phyloP scores from a whole-genome alignment of 53 echinoderm and acorn worm genomes.

The Temnopleurus reevesii region DNA sequence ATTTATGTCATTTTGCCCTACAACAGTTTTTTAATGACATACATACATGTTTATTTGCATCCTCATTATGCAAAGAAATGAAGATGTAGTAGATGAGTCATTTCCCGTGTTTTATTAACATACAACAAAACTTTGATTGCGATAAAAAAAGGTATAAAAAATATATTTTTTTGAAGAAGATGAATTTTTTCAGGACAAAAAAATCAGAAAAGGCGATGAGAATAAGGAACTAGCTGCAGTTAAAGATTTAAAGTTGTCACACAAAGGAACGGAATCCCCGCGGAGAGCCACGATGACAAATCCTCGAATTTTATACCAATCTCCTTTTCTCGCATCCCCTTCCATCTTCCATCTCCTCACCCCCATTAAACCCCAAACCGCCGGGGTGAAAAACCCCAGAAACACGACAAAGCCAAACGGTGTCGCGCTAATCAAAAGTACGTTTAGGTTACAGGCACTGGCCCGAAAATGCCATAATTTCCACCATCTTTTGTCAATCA shows the following conservation, averaged over 20 bases:
- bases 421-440: conserved; percentile 39
- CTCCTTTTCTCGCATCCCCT: background rate
- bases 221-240: background rate
- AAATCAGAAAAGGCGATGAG: background rate
- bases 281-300: conserved; percentile 25
- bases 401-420: background rate
- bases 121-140: too few species aligned
- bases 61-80: too few species aligned
- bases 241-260: background rate
- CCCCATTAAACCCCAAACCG: background rate
- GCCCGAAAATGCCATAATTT: conserved; percentile 37
- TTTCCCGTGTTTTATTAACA: too few species aligned
- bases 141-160: too few species aligned
- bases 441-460: conserved; percentile 43
- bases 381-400: background rate
- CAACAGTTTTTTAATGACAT: too few species aligned
- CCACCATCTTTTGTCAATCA: conserved; percentile 30
- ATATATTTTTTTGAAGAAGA: too few species aligned
- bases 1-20: too few species aligned
- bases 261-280: background rate
- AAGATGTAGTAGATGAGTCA: too few species aligned
- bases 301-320: conserved; percentile 38
- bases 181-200: too few species aligned
- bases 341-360: background rate
- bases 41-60: too few species aligned